Evolutionary conservation across 2,113 vertebrate genomes (phyloP), one percentile per base, ranked within the genome.

Genomic region (Tychaedon coryphoeus): DNA sequence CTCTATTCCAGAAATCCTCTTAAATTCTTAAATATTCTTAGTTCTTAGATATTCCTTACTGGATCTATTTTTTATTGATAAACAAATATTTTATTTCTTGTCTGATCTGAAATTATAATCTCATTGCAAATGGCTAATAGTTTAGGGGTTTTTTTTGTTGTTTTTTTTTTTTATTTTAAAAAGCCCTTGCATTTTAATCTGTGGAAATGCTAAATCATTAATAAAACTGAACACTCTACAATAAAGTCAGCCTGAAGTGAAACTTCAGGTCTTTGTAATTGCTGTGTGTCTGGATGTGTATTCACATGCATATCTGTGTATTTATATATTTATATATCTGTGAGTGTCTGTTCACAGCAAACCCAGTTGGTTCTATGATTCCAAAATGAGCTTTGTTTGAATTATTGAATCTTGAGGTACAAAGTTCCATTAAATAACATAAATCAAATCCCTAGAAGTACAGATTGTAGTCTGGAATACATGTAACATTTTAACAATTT

Each of bases 401-500:
- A 19, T 74, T 70, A 14, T 3, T 36, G n/a, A 70, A 29, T 61
- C 29, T 14, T 71, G 51, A 73, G 25, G 18, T 28, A 28, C 33
- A 51, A 70, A 51, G 28, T 92, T 57, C 16, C 24, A 29, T 84
- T 60, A 71, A 54, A 53, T n/a, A 56, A 50, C 51, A 16, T 26
- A 64, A 88, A 31, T 75, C 23, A 42, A 64, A 77, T 86, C 33
- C 16, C 29, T 29, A 64, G 38, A 34, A 84, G 25, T 38, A 40
- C 23, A 89, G 45, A 47, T 14, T 71, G 40, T 36, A 28, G 19
- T 16, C 65, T 47, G 18, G 48, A 85, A 16, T 34, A 6, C 14
- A 5, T 29, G 7, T 24, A 65, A 48, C 0, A 0, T 60, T 69
- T 74, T 36, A 64, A 26, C 6, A 53, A 34, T 7, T 66, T 65